Evolutionary conservation across 2,113 vertebrate genomes (phyloP).

Genomic region (Xenus cinereus): DNA sequence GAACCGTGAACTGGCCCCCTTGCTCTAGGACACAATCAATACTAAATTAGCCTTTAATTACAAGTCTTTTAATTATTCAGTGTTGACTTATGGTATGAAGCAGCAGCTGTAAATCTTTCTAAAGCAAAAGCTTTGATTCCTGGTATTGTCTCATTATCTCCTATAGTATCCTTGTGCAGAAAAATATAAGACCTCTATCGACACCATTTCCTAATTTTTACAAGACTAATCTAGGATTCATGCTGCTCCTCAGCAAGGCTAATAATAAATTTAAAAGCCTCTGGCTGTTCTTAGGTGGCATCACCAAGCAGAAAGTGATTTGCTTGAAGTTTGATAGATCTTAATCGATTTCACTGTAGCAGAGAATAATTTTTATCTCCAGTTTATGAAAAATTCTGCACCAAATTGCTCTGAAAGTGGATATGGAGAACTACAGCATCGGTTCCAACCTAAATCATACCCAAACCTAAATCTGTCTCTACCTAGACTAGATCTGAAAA

Average conservation of each 20-base stretch:
- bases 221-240: conserved; percentile 12
- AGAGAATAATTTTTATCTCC: neutral
- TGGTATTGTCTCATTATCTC: neutral
- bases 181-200: conserved; percentile 23
- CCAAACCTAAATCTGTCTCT: neutral
- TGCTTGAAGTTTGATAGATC: conserved; percentile 25
- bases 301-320: conserved; percentile 15
- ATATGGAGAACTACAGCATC: neutral
- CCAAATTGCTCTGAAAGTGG: neutral
- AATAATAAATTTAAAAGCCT: conserved; percentile 41
- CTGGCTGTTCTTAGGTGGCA: neutral
- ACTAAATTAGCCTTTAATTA: conserved; percentile 79
- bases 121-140: conserved; percentile 26
- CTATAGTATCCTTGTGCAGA: neutral
- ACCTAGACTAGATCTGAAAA: neutral
- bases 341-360: conserved; percentile 1
- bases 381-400: neutral
- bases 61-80: conserved; percentile 81
- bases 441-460: neutral
- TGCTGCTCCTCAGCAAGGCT: neutral
- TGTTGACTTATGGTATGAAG: conserved; percentile 66
- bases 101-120: conserved; percentile 51
- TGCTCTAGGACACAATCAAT: conserved; percentile 76
- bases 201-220: conserved; percentile 38
- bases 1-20: conserved; percentile 5